Evolutionary conservation across 2,113 vertebrate genomes (phyloP).

Genomic region (Silurus asotus): DNA sequence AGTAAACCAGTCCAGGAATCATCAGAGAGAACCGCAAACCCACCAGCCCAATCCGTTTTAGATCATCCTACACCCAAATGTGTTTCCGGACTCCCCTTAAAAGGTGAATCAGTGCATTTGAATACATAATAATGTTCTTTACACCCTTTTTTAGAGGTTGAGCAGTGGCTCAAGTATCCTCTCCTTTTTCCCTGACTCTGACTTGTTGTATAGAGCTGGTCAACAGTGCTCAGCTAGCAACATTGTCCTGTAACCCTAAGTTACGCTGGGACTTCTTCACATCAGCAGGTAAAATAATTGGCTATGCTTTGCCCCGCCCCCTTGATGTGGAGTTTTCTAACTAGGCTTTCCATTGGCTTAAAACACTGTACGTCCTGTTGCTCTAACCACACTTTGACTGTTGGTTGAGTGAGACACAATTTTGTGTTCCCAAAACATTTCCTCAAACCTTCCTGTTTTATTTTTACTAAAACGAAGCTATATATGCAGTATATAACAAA

Average conservation of each 20-base stretch:
- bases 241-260: constrained; percentile 85
- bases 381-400: constrained; percentile 10
- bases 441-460: not conserved
- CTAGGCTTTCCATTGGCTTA: constrained; percentile 44
- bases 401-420: not conserved
- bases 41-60: not conserved
- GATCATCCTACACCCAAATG: not conserved
- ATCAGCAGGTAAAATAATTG: constrained; percentile 82
- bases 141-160: not conserved
- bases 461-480: not conserved
- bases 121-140: not conserved
- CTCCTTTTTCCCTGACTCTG: constrained; percentile 36
- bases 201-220: constrained; percentile 62
- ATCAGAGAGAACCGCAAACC: constrained; percentile 5
- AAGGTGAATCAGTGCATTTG: constrained; percentile 28
- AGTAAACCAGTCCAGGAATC: constrained; percentile 11
- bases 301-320: constrained; percentile 42
- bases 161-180: constrained; percentile 36
- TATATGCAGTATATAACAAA: not conserved
- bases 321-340: constrained; percentile 6
- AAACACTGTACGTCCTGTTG: constrained; percentile 2
- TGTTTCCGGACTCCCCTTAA: not conserved
- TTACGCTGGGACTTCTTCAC: constrained; percentile 90
- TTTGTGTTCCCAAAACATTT: not conserved
- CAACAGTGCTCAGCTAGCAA: constrained; percentile 71